Conservation (phyloP, 2,113 vertebrate genomes). For the Acanthisitta chloris region DNA sequence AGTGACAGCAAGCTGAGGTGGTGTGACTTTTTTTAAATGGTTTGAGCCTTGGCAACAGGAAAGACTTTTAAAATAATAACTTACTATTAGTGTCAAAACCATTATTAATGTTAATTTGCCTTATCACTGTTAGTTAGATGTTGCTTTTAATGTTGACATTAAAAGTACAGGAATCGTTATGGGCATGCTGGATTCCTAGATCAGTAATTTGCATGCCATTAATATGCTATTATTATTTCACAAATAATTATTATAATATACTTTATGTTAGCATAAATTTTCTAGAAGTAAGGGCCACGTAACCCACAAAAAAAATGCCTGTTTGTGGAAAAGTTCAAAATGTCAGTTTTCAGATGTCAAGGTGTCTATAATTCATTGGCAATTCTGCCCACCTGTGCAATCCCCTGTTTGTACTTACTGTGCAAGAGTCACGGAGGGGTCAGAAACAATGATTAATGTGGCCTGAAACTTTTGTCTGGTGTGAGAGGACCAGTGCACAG, state of each 20-base stretch:
- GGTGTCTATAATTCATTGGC: background rate
- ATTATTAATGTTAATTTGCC: conserved; percentile 76
- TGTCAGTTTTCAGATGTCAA: background rate
- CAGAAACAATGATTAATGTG: background rate
- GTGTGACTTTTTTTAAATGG: conserved; percentile 2
- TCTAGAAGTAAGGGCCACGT: conserved; percentile 5
- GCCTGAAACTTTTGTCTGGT: background rate
- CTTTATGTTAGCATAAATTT: conserved; percentile 61
- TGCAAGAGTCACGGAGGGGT: background rate
- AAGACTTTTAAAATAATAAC: conserved; percentile 67
- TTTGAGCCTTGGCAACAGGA: conserved; percentile 61
- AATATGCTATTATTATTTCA: conserved; percentile 76
- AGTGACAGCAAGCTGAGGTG: conserved; percentile 42
- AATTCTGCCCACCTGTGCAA: background rate
- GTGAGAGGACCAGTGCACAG: background rate
- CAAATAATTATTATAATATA: conserved; percentile 67
- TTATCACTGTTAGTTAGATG: conserved; percentile 71
- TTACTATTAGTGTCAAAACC: conserved; percentile 78
- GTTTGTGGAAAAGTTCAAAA: background rate
- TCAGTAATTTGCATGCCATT: conserved; percentile 75
- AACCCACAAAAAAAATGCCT: background rate
- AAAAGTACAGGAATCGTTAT: conserved; percentile 69
- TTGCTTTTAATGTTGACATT: conserved; percentile 78
- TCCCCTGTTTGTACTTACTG: background rate
- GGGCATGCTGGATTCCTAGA: conserved; percentile 64